These are phyloP conservation scores for Thamnophis elegans DNA, from an alignment of 2,797 vertebrate genomes.

Conservation along the genomic window DNA sequence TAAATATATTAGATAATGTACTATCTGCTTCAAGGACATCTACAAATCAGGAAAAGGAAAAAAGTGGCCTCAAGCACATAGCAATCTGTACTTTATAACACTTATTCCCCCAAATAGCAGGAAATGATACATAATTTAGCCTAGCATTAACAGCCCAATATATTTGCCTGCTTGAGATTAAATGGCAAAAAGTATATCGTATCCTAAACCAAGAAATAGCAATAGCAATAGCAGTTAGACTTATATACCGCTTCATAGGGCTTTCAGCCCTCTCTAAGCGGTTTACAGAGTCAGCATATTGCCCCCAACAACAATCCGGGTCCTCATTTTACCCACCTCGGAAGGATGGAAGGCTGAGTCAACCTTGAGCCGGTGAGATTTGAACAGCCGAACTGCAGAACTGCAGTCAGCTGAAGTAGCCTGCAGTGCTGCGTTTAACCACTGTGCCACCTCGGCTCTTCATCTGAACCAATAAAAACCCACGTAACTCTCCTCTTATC, in stretches of 20 bases:
- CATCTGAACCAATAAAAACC: neutral
- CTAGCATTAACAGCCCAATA: neutral
- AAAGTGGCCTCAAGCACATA: neutral
- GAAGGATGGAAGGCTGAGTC: no score
- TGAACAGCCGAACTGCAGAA: no score
- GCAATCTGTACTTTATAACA: neutral
- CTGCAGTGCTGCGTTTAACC: no score
- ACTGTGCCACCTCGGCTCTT: no score
- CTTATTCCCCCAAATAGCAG: neutral
- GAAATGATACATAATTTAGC: neutral
- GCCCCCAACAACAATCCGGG: no score
- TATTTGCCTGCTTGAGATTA: neutral
- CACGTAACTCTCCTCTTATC: neutral
- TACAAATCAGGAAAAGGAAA: neutral
- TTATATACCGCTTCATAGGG: no score
- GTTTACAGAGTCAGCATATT: no score
- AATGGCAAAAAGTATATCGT: neutral
- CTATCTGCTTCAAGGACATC: neutral
- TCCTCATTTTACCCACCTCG: no score
- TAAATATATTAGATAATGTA: constrained; percentile 2
- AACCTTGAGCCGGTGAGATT: no score
- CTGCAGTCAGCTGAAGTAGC: no score
- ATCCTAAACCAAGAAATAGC: neutral
- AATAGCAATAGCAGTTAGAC: no score
- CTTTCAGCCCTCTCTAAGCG: no score